Conservation (phyloP, 2,113 vertebrate genomes). For the Lethenteron camtschaticum region DNA sequence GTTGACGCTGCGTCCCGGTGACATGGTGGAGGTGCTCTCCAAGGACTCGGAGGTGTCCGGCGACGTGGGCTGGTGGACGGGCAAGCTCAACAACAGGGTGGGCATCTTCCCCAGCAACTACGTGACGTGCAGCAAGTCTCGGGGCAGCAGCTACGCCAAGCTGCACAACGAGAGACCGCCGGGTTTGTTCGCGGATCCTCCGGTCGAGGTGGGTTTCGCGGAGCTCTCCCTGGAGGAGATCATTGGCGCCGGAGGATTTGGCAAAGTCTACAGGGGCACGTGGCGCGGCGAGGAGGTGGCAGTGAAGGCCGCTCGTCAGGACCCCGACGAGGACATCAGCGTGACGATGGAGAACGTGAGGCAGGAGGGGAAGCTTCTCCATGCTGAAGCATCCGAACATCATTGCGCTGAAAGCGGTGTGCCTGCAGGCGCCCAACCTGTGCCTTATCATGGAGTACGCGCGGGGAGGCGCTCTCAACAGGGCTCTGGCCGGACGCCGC, state of each 20-base stretch:
- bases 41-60: conserved; percentile 53
- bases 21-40: conserved; percentile 53
- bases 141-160: conserved; percentile 19
- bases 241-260: conserved; percentile 75
- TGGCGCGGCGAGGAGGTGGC: conserved; percentile 69
- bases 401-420: conserved; percentile 58
- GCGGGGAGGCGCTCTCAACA: conserved; percentile 58
- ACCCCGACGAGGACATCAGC: conserved; percentile 68
- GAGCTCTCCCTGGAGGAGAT: conserved; percentile 60
- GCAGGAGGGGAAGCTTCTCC: conserved; percentile 65
- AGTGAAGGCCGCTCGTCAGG: conserved; percentile 68
- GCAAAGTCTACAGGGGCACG: conserved; percentile 66
- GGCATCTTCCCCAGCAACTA: conserved; percentile 62
- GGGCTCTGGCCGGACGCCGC: conserved; percentile 44
- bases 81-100: conserved; percentile 46
- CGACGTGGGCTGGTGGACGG: conserved; percentile 65
- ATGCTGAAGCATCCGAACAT: conserved; percentile 71
- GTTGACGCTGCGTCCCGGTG: conserved; percentile 44
- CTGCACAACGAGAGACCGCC: conserved; percentile 20
- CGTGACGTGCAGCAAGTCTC: conserved; percentile 36
- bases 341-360: conserved; percentile 54
- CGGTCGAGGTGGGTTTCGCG: conserved; percentile 45
- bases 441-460: conserved; percentile 84
- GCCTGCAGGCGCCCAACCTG: conserved; percentile 64
- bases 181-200: conserved; percentile 11